Evolutionary conservation across 2,888 invertebrate genomes (phyloP).

Genomic region (Drosophila falleni): DNA sequence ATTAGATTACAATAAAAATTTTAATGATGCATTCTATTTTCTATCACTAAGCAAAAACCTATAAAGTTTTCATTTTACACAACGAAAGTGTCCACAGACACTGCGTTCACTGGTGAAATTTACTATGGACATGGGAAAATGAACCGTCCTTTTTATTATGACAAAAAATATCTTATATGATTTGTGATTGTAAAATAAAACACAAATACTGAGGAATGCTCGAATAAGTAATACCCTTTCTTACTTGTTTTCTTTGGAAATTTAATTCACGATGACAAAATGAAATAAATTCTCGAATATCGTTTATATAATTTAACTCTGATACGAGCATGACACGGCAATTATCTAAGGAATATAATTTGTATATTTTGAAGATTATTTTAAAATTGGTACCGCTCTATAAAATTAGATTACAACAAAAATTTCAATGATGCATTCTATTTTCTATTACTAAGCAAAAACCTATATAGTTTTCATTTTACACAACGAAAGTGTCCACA

Average conservation of each 20-base stretch:
- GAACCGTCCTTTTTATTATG: too few species aligned
- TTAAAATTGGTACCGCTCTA: not conserved
- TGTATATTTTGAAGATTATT: not conserved
- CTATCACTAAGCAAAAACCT: not conserved
- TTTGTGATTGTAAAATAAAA: not conserved
- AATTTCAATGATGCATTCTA: slow-evolving; percentile 13
- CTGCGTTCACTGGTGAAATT: too few species aligned
- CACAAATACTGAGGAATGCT: not conserved
- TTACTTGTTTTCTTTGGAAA: not conserved
- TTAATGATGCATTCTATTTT: slow-evolving; percentile 8
- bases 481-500: too few species aligned
- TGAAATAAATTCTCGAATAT: not conserved
- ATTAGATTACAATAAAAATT: slow-evolving; percentile 6
- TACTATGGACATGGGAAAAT: too few species aligned
- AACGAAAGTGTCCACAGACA: too few species aligned
- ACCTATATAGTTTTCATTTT: too few species aligned
- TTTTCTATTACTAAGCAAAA: not conserved
- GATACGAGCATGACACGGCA: slow-evolving; percentile 24
- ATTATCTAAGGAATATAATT: not conserved
- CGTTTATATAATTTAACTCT: slow-evolving; percentile 2
- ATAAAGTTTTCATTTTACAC: too few species aligned
- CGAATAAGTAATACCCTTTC: not conserved
- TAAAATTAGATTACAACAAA: slow-evolving; percentile 6
- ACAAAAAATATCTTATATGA: not conserved
- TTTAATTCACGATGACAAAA: not conserved